Evolutionary conservation across 2,797 vertebrate genomes (phyloP).

Genomic region (Hippocampus kuda): DNA sequence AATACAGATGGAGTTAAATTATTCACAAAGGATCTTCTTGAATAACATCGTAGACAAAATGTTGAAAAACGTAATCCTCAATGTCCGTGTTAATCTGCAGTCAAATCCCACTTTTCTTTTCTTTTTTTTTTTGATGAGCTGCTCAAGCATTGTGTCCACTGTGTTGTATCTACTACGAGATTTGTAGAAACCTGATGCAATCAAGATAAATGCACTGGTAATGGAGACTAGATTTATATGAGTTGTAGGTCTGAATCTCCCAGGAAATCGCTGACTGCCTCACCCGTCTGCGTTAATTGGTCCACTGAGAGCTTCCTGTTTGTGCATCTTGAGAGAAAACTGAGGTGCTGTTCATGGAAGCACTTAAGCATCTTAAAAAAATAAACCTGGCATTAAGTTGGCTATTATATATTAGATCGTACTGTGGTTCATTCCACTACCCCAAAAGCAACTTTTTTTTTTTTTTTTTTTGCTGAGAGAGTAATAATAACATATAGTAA

Average conservation of each 20-base stretch:
- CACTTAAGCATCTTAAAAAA: neutral
- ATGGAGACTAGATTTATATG: constrained; percentile 66
- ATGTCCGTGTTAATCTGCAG: neutral
- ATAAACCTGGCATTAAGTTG: neutral
- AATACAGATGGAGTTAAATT: neutral
- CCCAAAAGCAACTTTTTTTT: neutral
- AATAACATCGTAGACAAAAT: neutral
- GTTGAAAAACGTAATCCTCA: neutral
- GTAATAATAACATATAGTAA: neutral
- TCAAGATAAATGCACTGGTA: constrained; percentile 67
- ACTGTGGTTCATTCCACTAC: neutral
- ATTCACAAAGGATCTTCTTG: neutral
- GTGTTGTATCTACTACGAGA: constrained; percentile 19
- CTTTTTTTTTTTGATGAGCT: neutral
- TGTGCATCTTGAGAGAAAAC: constrained; percentile 60
- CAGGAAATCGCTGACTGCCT: constrained; percentile 73
- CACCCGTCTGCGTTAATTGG: constrained; percentile 70
- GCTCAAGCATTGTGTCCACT: neutral
- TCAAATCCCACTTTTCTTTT: neutral
- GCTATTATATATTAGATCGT: neutral
- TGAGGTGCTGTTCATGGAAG: constrained; percentile 32
- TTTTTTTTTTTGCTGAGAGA: no score
- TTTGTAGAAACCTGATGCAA: constrained; percentile 73
- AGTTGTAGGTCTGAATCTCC: constrained; percentile 66
- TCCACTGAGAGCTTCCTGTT: constrained; percentile 67